Percentiles rank a stretch among this genome's conserved stretches.
Conservation (phyloP, 2,888 invertebrate species). For the Netelia fuscicornis region DNA sequence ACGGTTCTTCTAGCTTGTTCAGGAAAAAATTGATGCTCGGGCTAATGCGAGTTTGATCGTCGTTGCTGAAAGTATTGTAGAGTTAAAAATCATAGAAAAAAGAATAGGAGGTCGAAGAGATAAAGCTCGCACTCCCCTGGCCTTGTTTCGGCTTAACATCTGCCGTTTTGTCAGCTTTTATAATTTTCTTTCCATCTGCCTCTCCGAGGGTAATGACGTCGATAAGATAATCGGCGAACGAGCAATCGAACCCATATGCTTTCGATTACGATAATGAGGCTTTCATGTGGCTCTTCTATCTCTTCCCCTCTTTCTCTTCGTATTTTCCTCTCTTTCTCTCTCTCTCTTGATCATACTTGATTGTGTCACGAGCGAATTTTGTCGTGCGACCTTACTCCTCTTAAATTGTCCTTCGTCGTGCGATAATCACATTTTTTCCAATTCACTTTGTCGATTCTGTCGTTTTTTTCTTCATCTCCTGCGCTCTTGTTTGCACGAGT, state of each 20-base stretch:
- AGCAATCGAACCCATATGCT: slow-evolving; percentile 47
- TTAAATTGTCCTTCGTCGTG: slow-evolving; percentile 17
- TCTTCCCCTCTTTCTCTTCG: background rate
- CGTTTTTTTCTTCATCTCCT: background rate
- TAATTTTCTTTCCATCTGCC: slow-evolving; percentile 39
- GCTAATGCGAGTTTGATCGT: too few relatives aligned
- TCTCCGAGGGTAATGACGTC: slow-evolving; percentile 5
- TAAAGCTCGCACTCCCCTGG: slow-evolving; percentile 27
- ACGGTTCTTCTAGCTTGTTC: background rate
- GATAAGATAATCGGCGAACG: slow-evolving; percentile 61
- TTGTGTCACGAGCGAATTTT: background rate
- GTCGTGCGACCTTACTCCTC: slow-evolving; percentile 1
- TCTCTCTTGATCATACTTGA: background rate
- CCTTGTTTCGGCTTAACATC: slow-evolving; percentile 37
- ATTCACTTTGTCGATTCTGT: background rate
- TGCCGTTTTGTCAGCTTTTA: slow-evolving; percentile 42
- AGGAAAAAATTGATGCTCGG: background rate
- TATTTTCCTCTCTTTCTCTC: background rate
- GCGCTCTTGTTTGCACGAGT: background rate
- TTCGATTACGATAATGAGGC: slow-evolving; percentile 59
- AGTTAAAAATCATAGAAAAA: slow-evolving; percentile 11
- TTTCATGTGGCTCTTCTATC: background rate
- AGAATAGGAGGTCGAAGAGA: background rate
- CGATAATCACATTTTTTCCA: slow-evolving; percentile 16
- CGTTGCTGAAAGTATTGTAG: too few relatives aligned